Percentiles rank a stretch among this genome's conserved stretches.
These are phyloP conservation scores for Australoheros scitulus DNA, from an alignment of 2,113 vertebrate genomes.

Conservation along the genomic window DNA sequence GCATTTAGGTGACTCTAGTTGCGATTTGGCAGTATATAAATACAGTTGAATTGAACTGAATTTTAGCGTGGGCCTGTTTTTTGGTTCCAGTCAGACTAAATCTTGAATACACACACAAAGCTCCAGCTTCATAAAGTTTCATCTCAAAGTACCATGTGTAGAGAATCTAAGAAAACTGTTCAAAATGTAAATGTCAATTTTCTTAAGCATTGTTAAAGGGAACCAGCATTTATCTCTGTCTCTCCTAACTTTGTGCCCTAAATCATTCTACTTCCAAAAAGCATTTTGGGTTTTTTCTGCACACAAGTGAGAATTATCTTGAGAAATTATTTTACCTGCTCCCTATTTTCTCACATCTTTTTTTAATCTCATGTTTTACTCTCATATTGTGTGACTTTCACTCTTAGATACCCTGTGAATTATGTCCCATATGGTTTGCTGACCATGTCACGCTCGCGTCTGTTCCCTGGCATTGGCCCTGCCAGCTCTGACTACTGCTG, in stretches of 20 bases:
- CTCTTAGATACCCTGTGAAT: background rate
- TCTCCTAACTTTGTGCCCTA: background rate
- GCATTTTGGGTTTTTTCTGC: background rate
- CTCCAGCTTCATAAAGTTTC: background rate
- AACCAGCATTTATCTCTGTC: background rate
- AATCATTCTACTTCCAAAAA: background rate
- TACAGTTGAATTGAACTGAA: background rate
- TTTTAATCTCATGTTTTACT: background rate
- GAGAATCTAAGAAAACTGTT: background rate
- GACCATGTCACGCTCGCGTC: conserved; percentile 37
- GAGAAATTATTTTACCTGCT: background rate
- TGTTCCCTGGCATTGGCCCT: conserved; percentile 38
- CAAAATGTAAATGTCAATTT: background rate
- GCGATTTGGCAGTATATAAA: background rate
- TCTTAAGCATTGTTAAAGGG: background rate
- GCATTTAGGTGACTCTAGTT: fast-evolving
- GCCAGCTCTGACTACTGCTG: conserved; percentile 11
- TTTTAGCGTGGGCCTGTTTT: background rate
- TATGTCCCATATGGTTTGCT: conserved; percentile 58
- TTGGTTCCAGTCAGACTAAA: background rate
- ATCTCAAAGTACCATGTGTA: fast-evolving
- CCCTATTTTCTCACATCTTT: background rate
- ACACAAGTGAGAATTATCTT: background rate
- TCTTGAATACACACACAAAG: background rate
- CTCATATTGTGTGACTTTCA: conserved; percentile 9